Evolutionary conservation across 2,113 vertebrate species (phyloP).

Genomic region (Alectura lathami): DNA sequence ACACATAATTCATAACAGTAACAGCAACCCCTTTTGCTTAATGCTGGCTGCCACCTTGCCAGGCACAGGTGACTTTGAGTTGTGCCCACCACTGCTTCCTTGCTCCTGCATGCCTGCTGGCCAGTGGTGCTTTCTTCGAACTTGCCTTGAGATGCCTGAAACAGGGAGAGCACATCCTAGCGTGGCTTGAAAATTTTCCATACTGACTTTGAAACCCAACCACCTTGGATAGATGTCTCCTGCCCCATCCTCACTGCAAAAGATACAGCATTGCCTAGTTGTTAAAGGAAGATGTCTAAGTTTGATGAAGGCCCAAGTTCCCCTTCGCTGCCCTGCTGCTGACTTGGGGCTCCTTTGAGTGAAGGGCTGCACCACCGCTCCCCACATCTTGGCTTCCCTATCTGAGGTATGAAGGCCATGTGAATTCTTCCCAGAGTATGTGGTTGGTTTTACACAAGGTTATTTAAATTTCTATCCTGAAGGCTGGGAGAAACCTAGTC

Average conservation of each 20-base stretch:
- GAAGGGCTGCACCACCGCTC: background rate
- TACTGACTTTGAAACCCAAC: background rate
- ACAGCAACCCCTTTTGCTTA: background rate
- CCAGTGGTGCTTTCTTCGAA: accelerated
- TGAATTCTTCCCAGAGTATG: background rate
- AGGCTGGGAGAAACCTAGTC: background rate
- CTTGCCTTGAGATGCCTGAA: accelerated
- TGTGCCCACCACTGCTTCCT: background rate
- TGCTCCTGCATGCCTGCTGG: background rate
- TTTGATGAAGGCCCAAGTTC: background rate
- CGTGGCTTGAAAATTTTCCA: background rate
- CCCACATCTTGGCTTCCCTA: background rate
- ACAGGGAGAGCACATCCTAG: background rate
- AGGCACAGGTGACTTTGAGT: background rate
- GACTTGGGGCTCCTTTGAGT: background rate
- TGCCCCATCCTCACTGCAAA: background rate
- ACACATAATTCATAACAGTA: background rate
- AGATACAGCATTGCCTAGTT: background rate
- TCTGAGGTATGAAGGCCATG: background rate
- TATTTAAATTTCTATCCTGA: background rate
- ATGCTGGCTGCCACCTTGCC: background rate
- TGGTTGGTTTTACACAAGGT: background rate
- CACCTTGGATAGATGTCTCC: no score
- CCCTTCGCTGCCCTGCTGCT: background rate
- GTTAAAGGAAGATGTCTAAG: background rate